phyloP scores from a whole-genome alignment of 2,797 vertebrate genomes.

The Phataginus tricuspis region DNA sequence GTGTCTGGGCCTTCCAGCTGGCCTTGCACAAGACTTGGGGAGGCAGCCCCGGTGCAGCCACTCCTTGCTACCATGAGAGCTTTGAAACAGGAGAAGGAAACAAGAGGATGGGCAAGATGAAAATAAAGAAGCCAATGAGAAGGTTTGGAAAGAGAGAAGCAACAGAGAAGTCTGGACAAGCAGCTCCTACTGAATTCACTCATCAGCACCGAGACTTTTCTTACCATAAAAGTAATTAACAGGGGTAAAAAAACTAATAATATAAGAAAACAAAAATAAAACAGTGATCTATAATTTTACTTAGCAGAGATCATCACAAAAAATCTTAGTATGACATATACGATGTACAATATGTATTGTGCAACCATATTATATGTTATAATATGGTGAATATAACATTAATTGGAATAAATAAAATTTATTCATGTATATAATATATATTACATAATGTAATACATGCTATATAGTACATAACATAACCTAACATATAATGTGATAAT shows the following conservation, averaged over 20 bases:
- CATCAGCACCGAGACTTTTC: background rate
- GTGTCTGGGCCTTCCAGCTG: background rate
- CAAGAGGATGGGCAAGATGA: background rate
- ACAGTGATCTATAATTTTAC: background rate
- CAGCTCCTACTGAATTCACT: background rate
- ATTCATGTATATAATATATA: too few relatives aligned
- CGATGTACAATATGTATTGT: background rate
- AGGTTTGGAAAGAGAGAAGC: background rate
- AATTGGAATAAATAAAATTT: background rate
- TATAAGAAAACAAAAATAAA: conserved; percentile 13
- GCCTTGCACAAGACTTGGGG: background rate
- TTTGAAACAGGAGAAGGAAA: background rate
- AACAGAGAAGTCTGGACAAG: background rate
- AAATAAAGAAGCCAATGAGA: background rate
- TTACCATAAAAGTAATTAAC: background rate
- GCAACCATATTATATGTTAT: background rate
- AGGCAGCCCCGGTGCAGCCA: background rate
- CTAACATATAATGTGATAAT: background rate
- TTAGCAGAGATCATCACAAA: background rate
- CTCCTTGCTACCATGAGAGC: background rate
- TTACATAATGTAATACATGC: background rate
- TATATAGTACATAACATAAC: background rate
- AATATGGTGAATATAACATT: background rate
- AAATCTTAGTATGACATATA: background rate
- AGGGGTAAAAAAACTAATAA: background rate